Evolutionary conservation across 2,797 vertebrate species (phyloP).

Genomic region (Squalus acanthias): DNA sequence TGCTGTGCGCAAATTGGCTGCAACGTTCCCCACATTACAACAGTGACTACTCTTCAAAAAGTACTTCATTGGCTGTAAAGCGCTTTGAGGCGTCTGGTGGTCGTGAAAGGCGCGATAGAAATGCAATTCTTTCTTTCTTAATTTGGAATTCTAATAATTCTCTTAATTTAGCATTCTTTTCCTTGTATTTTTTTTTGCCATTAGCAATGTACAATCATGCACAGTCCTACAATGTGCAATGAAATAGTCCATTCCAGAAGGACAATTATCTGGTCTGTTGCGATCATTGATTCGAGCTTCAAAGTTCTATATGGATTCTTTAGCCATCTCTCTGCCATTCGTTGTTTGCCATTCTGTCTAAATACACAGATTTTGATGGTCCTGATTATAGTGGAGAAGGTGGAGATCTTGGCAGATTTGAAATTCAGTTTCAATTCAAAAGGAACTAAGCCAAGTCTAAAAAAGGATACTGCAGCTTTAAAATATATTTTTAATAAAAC

Average conservation of each 20-base stretch:
- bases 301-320: not conserved
- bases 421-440: no score
- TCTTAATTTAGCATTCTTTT: not conserved
- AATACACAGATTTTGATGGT: not conserved
- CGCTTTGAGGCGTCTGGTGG: no score
- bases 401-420: not conserved
- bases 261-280: not conserved
- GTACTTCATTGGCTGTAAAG: no score
- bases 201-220: not conserved
- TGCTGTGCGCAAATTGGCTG: no score
- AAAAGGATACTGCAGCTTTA: not conserved
- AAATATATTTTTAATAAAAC: not conserved
- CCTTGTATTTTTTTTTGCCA: not conserved
- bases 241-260: not conserved
- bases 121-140: no score
- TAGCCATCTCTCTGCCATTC: not conserved
- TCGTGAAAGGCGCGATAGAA: no score
- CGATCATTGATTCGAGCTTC: not conserved
- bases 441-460: not conserved
- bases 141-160: no score
- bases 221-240: not conserved
- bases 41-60: no score
- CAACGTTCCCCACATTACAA: no score
- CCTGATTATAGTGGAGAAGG: not conserved
- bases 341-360: not conserved